phyloP scores from a whole-genome alignment of 2,113 vertebrate species.

The Oenanthe melanoleuca region DNA sequence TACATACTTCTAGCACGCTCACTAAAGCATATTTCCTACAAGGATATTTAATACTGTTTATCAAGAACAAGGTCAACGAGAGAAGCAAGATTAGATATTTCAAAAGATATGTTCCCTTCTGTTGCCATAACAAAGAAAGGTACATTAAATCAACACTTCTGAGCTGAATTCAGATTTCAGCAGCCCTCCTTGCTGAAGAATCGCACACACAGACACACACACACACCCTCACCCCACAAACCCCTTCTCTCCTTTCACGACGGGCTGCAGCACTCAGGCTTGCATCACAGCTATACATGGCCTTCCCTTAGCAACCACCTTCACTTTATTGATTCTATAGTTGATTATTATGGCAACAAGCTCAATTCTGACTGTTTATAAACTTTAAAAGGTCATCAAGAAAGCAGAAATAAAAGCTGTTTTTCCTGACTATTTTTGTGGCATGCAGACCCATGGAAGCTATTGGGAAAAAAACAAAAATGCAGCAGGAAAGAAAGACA shows the following conservation, averaged over 20 bases:
- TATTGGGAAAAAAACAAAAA: neutral
- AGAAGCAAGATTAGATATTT: conserved; percentile 25
- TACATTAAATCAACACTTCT: neutral
- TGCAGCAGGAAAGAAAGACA: neutral
- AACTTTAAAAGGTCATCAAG: conserved; percentile 37
- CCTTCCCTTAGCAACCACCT: conserved; percentile 60
- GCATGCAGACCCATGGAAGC: neutral
- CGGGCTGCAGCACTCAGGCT: neutral
- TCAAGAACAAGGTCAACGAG: neutral
- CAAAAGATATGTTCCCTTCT: neutral
- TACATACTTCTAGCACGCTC: neutral
- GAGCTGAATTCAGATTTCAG: neutral
- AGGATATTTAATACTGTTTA: conserved; percentile 48
- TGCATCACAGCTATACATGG: neutral
- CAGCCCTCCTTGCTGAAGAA: neutral
- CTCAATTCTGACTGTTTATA: neutral
- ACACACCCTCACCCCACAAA: neutral
- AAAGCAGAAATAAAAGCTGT: neutral
- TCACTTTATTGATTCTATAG: neutral
- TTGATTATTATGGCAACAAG: conserved; percentile 48
- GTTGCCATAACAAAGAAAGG: conserved; percentile 36
- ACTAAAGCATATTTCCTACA: conserved; percentile 8
- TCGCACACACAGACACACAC: neutral
- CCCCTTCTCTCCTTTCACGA: neutral
- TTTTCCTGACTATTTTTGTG: neutral